These are phyloP conservation scores for Clarias fuscus DNA, from an alignment of 2,797 vertebrate species.

Conservation along the genomic window DNA sequence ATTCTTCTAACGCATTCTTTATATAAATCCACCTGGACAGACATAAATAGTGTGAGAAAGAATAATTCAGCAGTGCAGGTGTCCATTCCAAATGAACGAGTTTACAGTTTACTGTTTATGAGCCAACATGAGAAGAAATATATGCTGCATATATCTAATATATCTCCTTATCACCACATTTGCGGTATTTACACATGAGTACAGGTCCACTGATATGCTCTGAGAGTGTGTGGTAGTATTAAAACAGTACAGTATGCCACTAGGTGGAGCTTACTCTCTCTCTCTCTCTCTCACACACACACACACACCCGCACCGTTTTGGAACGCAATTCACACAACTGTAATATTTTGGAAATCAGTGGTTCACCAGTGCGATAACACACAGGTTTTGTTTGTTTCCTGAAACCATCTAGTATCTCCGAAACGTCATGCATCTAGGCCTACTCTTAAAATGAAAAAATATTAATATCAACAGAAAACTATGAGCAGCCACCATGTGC, in stretches of 20 bases:
- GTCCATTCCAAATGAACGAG: background rate
- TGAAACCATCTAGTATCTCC: background rate
- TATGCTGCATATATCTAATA: background rate
- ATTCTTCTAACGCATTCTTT: background rate
- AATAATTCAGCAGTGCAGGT: background rate
- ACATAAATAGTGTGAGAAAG: background rate
- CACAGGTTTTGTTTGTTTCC: background rate
- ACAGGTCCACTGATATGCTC: background rate
- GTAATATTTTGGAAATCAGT: background rate
- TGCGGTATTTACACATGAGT: background rate
- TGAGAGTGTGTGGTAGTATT: background rate
- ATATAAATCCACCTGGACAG: background rate
- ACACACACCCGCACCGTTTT: background rate
- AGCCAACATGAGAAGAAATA: background rate
- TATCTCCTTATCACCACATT: conserved; percentile 1
- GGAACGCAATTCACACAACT: background rate
- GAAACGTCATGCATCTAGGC: background rate
- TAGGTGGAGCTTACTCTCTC: conserved; percentile 66
- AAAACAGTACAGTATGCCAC: conserved; percentile 43
- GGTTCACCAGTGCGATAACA: background rate
- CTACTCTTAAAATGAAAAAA: background rate
- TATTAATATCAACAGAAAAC: background rate
- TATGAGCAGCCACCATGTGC: background rate
- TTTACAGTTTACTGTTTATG: background rate
- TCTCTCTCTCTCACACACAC: background rate